Percentiles rank a stretch among this genome's conserved stretches.
phyloP scores from a whole-genome alignment of 2,797 vertebrate species.

The Anomalospiza imberbis region DNA sequence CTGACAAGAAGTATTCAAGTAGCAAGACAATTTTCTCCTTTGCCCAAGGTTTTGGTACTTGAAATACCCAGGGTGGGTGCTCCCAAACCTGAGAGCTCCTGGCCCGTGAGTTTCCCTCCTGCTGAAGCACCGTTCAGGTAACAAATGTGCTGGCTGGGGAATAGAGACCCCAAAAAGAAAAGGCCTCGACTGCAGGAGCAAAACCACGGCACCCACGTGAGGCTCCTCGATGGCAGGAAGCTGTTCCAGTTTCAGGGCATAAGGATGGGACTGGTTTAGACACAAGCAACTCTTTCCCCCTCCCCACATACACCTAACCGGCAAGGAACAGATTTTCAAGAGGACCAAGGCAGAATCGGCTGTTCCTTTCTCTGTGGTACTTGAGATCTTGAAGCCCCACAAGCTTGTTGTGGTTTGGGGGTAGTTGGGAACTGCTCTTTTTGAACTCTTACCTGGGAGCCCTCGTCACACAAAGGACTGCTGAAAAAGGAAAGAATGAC shows the following conservation, averaged over 20 bases:
- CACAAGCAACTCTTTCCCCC: background rate
- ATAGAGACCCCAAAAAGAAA: background rate
- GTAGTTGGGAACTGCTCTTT: background rate
- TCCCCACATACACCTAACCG: background rate
- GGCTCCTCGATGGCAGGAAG: background rate
- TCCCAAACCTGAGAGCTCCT: background rate
- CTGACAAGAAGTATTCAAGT: background rate
- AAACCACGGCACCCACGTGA: rapidly evolving
- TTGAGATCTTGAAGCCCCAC: background rate
- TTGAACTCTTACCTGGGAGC: conserved; percentile 77
- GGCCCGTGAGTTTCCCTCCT: background rate
- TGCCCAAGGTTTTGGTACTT: background rate
- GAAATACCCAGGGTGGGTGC: background rate
- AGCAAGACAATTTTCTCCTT: background rate
- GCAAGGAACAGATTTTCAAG: background rate
- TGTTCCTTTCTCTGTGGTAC: background rate
- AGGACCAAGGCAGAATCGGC: background rate
- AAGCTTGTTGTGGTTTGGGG: background rate
- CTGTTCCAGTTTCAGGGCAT: background rate
- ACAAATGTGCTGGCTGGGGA: background rate
- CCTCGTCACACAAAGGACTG: conserved; percentile 84
- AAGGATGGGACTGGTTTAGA: background rate
- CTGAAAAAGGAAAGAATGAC: conserved; percentile 84
- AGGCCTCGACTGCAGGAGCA: background rate
- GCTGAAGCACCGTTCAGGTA: background rate